Percentiles rank a stretch among this genome's conserved stretches.
Conservation (phyloP, 1,140 invertebrate genomes). For the Macrostomum lignano region DNA sequence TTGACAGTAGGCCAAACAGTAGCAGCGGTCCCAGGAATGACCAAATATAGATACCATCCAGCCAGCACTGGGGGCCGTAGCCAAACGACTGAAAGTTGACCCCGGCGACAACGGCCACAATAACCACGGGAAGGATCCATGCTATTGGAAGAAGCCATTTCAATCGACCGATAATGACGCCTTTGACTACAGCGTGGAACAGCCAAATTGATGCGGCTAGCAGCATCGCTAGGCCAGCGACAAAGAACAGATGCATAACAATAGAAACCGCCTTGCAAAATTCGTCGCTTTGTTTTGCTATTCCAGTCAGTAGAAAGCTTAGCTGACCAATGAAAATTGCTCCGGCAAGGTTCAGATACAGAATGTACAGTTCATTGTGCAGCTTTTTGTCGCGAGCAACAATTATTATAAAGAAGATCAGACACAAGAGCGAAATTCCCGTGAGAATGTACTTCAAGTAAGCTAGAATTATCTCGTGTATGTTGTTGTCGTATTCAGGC, state of each 20-base stretch:
- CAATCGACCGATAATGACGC: slow-evolving; percentile 13
- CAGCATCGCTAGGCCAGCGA: slow-evolving; percentile 11
- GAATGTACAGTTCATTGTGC: slow-evolving; percentile 1
- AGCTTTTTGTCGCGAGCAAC: background rate
- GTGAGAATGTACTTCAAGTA: too few species aligned
- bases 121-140: slow-evolving; percentile 11
- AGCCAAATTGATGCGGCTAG: slow-evolving; percentile 12
- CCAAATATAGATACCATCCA: background rate
- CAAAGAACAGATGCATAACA: slow-evolving; percentile 13
- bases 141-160: slow-evolving; percentile 11
- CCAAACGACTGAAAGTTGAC: background rate
- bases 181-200: slow-evolving; percentile 14
- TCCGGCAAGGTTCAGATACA: slow-evolving; percentile 4
- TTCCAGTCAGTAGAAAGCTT: background rate
- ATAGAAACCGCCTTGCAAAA: slow-evolving; percentile 13
- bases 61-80: background rate
- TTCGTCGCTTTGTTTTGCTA: background rate
- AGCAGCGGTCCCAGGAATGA: background rate
- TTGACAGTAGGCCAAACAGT: background rate
- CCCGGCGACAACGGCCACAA: background rate
- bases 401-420: background rate
- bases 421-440: too few species aligned
- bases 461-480: too few species aligned
- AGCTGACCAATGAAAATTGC: slow-evolving; percentile 4
- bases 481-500: too few species aligned